phyloP scores from a whole-genome alignment of 1,140 invertebrate genomes.

The Tetragnatha versicolor region DNA sequence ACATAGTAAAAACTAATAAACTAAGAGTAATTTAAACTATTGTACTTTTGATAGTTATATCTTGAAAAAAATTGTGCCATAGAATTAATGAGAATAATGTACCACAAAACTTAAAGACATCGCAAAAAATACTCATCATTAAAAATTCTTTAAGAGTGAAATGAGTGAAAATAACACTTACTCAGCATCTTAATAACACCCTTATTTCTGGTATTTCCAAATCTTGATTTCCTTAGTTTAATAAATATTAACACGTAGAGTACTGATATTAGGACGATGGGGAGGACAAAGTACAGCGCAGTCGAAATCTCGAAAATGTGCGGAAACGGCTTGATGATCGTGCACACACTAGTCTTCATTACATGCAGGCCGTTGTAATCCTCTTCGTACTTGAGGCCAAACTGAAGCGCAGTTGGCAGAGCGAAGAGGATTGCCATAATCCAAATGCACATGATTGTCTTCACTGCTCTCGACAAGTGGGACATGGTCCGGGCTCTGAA shows the following conservation, averaged over 20 bases:
- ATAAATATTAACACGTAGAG: conserved; percentile 83
- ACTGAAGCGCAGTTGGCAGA: conserved; percentile 67
- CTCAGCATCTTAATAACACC: conserved; percentile 73
- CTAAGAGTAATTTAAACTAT: no score
- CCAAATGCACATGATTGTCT: conserved; percentile 66
- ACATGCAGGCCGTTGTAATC: not conserved
- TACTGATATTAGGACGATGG: conserved; percentile 84
- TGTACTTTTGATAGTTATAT: no score
- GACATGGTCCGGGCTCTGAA: conserved; percentile 70
- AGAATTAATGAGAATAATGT: no score
- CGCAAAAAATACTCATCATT: no score
- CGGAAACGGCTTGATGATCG: conserved; percentile 59
- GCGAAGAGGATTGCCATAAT: conserved; percentile 59
- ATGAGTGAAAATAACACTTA: conserved; percentile 63
- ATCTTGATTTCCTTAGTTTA: conserved; percentile 71
- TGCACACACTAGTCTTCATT: conserved; percentile 17
- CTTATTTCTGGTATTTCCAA: conserved; percentile 57
- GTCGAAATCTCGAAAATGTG: conserved; percentile 84
- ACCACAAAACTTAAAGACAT: no score
- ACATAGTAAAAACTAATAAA: no score
- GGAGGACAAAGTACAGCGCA: conserved; percentile 81
- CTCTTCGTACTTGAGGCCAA: conserved; percentile 51
- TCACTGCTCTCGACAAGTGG: conserved; percentile 63
- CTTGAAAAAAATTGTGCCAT: no score
- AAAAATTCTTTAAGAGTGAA: no score